Evolutionary conservation across 1,140 invertebrate species (phyloP).

Genomic region (Nebria ingens): DNA sequence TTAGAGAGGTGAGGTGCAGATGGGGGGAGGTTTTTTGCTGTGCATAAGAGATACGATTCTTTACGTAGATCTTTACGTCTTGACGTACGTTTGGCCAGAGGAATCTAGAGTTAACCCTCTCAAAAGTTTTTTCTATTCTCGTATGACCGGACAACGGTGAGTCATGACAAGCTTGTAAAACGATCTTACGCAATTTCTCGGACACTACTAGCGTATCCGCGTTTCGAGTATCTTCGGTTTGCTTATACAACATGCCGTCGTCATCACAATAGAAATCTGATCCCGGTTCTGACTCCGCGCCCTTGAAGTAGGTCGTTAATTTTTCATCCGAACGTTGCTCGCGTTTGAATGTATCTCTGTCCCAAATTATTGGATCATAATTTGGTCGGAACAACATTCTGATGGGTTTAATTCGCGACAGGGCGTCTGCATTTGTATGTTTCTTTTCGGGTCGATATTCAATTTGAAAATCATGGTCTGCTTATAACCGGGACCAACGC

Average conservation of each 20-base stretch:
- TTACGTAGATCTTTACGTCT: slow-evolving; percentile 17
- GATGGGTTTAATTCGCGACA: slow-evolving; percentile 16
- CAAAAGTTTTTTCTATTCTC: too few species aligned
- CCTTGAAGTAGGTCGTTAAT: background rate
- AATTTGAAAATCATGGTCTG: slow-evolving; percentile 27
- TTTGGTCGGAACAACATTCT: background rate
- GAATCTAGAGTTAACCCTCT: slow-evolving; percentile 11
- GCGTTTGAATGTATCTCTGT: background rate
- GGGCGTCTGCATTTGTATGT: slow-evolving; percentile 18
- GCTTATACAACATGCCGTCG: slow-evolving; percentile 11
- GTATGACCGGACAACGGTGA: too few species aligned
- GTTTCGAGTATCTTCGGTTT: background rate
- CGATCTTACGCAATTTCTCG: background rate
- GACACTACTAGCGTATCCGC: slow-evolving; percentile 10
- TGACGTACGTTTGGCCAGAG: slow-evolving; percentile 18
- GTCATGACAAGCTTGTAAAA: slow-evolving; percentile 6
- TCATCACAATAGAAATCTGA: slow-evolving; percentile 12
- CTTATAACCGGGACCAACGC: slow-evolving; percentile 27
- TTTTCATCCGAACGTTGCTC: background rate
- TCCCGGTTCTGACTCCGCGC: background rate
- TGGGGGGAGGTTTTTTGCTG: slow-evolving; percentile 16
- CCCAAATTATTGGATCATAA: too few species aligned
- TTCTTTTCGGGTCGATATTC: slow-evolving; percentile 26
- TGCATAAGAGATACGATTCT: slow-evolving; percentile 15
- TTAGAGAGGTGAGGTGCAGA: slow-evolving; percentile 12